Percentiles rank a stretch among this genome's conserved stretches.
Evolutionary conservation across 2,113 vertebrate genomes (phyloP).

Genomic region (Bubo blakistoni): DNA sequence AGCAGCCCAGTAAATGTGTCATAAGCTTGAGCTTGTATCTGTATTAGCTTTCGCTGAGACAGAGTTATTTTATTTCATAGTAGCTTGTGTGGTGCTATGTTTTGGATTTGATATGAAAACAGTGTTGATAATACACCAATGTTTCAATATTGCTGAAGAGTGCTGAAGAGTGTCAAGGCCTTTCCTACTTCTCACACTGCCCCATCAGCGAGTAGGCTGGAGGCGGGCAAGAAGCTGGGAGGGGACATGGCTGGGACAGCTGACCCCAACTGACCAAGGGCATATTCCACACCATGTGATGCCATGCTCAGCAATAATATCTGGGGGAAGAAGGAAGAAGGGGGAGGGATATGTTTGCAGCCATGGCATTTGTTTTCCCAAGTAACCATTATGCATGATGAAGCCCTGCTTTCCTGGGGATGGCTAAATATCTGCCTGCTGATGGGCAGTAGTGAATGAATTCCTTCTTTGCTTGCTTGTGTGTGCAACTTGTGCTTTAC

Average conservation of each 20-base stretch:
- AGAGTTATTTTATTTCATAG: background rate
- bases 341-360: background rate
- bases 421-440: background rate
- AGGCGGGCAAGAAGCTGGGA: background rate
- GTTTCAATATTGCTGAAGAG: background rate
- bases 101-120: background rate
- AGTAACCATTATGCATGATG: accelerated
- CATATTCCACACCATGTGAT: background rate
- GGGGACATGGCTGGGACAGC: background rate
- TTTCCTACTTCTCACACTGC: background rate
- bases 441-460: too few relatives aligned
- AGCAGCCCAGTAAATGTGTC: background rate
- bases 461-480: background rate
- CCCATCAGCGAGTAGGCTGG: background rate
- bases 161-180: background rate
- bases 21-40: background rate
- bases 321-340: background rate
- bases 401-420: background rate
- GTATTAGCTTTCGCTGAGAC: background rate
- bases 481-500: background rate
- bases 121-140: background rate
- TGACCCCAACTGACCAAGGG: background rate
- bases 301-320: background rate
- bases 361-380: background rate
- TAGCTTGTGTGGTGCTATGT: background rate